phyloP scores from a whole-genome alignment of 2,888 invertebrate genomes.

The Andrena bucephala region DNA sequence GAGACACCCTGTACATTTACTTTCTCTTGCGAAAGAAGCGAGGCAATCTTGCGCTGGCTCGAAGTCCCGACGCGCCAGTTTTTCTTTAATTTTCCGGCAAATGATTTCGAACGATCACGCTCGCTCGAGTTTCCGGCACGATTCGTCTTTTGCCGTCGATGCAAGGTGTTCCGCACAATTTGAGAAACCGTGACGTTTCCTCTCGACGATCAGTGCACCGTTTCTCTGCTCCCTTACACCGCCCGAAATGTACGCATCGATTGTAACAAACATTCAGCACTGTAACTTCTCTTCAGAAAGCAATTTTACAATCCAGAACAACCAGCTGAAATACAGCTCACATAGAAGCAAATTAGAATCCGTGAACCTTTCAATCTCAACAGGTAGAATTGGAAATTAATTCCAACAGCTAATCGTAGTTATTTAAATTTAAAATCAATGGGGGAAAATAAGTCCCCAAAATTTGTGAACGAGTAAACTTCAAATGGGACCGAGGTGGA shows the following conservation, averaged over 20 bases:
- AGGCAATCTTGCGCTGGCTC: not conserved
- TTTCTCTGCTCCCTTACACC: not conserved
- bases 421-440: too few relatives aligned
- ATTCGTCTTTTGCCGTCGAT: constrained; percentile 13
- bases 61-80: constrained; percentile 15
- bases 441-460: too few relatives aligned
- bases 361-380: too few relatives aligned
- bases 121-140: not conserved
- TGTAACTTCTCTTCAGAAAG: too few relatives aligned
- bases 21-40: not conserved
- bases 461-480: too few relatives aligned
- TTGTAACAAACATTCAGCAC: too few relatives aligned
- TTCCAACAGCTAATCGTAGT: too few relatives aligned
- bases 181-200: not conserved
- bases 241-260: not conserved
- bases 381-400: too few relatives aligned
- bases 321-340: too few relatives aligned
- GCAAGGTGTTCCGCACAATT: not conserved
- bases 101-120: constrained; percentile 25
- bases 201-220: not conserved
- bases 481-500: too few relatives aligned
- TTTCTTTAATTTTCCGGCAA: constrained; percentile 60
- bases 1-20: constrained; percentile 8
- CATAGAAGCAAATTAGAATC: too few relatives aligned
- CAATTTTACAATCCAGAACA: too few relatives aligned